Percentiles rank a stretch among this genome's conserved stretches.
These are phyloP conservation scores for Pseudomugil tenellus DNA, from an alignment of 2,797 vertebrate species.

Conservation along the genomic window DNA sequence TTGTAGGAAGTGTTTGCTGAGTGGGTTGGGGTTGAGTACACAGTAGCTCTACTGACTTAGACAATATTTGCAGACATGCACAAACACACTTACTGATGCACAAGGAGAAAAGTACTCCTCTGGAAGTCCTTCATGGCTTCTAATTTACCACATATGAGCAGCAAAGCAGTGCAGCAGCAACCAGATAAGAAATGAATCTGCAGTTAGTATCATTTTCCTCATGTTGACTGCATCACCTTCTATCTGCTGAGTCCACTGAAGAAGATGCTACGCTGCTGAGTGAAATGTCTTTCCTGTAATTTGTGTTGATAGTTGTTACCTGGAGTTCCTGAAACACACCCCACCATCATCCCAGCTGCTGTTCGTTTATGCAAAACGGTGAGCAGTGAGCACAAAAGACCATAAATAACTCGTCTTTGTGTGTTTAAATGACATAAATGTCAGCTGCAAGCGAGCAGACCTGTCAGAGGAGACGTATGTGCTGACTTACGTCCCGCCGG, in stretches of 20 bases:
- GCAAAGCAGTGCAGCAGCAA: slow-evolving; percentile 13
- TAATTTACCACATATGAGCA: slow-evolving; percentile 47
- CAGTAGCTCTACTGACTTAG: slow-evolving; percentile 76
- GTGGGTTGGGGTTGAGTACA: slow-evolving; percentile 75
- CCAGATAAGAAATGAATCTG: background rate
- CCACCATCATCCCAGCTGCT: background rate
- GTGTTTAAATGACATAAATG: background rate
- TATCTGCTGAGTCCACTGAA: slow-evolving; percentile 11
- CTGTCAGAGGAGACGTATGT: background rate
- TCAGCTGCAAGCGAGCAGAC: background rate
- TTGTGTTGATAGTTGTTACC: slow-evolving; percentile 4
- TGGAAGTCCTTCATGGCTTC: slow-evolving; percentile 15
- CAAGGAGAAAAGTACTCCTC: slow-evolving; percentile 39
- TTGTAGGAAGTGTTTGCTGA: slow-evolving; percentile 70
- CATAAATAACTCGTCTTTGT: background rate
- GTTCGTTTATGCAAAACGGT: background rate
- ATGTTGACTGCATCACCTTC: slow-evolving; percentile 8
- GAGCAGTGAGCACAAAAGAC: background rate
- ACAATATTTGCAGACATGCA: slow-evolving; percentile 84
- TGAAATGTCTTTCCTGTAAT: slow-evolving; percentile 32
- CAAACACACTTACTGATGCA: slow-evolving; percentile 68
- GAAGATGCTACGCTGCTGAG: slow-evolving; percentile 14
- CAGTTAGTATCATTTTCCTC: background rate
- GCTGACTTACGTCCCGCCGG: slow-evolving; percentile 18
- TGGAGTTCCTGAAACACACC: background rate